Evolutionary conservation across 2,797 vertebrate genomes (phyloP).

Genomic region (Sternotherus odoratus): DNA sequence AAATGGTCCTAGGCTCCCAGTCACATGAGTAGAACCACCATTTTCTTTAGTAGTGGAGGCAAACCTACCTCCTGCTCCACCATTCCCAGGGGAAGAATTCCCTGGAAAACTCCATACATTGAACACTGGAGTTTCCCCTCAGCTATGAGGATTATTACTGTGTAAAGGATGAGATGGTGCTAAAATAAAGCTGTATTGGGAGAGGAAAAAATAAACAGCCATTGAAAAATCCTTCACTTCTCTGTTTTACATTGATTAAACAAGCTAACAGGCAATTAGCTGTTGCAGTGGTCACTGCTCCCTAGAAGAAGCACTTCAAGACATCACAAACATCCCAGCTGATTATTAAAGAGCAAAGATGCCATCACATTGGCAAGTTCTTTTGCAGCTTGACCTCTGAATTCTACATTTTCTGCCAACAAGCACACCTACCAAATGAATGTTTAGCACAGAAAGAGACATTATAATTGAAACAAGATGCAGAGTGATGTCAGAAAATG

Average conservation of each 20-base stretch:
- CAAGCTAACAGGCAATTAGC: constrained; percentile 73
- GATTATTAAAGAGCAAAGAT: constrained; percentile 74
- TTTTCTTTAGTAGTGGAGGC: not conserved
- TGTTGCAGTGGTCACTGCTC: constrained; percentile 60
- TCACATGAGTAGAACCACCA: not conserved
- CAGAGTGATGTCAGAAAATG: constrained; percentile 44
- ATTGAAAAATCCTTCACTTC: constrained; percentile 61
- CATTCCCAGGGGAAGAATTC: not conserved
- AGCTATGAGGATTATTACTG: constrained; percentile 52
- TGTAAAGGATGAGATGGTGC: constrained; percentile 58
- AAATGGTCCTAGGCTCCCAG: not conserved
- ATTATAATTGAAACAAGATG: constrained; percentile 67
- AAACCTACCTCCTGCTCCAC: not conserved
- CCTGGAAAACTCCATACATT: constrained; percentile 18
- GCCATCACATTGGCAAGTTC: constrained; percentile 53
- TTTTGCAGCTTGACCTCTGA: constrained; percentile 75
- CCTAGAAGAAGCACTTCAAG: constrained; percentile 68
- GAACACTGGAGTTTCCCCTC: constrained; percentile 52
- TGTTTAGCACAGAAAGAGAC: constrained; percentile 65
- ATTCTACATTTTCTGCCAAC: constrained; percentile 66
- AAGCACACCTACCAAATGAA: constrained; percentile 58
- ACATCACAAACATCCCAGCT: constrained; percentile 68
- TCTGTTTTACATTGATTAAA: constrained; percentile 68
- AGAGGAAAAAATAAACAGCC: constrained; percentile 37
- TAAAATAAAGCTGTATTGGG: constrained; percentile 46